These are phyloP conservation scores for Hofmannophila pseudospretella DNA, from an alignment of 2,888 invertebrate species.

Conservation along the genomic window DNA sequence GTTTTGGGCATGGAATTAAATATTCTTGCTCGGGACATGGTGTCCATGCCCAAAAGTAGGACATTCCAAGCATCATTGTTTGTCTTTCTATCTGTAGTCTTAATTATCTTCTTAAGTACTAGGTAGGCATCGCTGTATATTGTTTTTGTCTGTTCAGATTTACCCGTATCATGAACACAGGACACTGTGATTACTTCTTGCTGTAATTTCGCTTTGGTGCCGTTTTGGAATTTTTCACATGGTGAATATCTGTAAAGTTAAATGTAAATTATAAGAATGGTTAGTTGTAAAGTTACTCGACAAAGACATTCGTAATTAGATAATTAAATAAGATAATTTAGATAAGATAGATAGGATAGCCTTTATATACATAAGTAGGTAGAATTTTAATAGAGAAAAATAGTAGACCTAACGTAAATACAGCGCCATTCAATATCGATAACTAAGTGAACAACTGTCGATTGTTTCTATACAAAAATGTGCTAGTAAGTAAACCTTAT, in stretches of 20 bases:
- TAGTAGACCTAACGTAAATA: too few relatives aligned
- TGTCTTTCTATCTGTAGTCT: neutral
- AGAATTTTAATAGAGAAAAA: too few relatives aligned
- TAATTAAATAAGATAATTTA: too few relatives aligned
- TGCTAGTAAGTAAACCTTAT: too few relatives aligned
- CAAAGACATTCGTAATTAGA: too few relatives aligned
- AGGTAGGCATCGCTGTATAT: conserved; percentile 43
- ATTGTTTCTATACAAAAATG: too few relatives aligned
- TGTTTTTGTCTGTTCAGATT: conserved; percentile 10
- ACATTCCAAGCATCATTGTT: conserved; percentile 14
- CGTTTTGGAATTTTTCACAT: conserved; percentile 32
- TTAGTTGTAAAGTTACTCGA: too few relatives aligned
- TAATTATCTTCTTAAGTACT: conserved; percentile 29
- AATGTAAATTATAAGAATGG: too few relatives aligned
- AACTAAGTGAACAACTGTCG: too few relatives aligned
- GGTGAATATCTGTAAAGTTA: conserved; percentile 33
- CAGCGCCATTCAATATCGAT: too few relatives aligned
- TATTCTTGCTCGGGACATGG: conserved; percentile 15
- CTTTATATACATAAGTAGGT: too few relatives aligned
- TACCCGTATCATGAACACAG: conserved; percentile 19
- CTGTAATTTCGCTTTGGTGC: conserved; percentile 21
- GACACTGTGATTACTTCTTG: conserved; percentile 40
- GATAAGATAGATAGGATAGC: too few relatives aligned
- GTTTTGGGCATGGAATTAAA: conserved; percentile 13
- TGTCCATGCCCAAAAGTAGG: conserved; percentile 16